phyloP scores from a whole-genome alignment of 2,797 vertebrate genomes.

The Streptopelia turtur region DNA sequence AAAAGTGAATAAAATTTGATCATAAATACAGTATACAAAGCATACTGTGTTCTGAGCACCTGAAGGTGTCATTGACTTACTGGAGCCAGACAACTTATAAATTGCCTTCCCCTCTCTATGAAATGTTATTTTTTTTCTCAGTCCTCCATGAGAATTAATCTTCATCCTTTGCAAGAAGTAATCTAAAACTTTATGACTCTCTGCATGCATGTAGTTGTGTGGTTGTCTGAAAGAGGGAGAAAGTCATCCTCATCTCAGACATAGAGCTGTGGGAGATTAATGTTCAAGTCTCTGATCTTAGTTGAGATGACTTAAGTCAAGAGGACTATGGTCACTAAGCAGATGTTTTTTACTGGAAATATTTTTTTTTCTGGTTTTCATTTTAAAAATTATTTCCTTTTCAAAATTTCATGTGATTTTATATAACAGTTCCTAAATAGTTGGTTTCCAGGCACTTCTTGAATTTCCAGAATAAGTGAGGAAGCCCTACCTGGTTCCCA shows the following conservation, averaged over 20 bases:
- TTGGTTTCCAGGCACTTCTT: not conserved
- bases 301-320: not conserved
- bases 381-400: not conserved
- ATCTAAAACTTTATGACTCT: not conserved
- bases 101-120: not conserved
- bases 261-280: not conserved
- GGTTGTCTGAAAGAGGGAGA: not conserved
- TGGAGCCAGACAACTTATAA: not conserved
- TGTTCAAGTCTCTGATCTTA: not conserved
- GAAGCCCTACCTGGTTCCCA: not conserved
- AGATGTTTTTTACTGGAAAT: not conserved
- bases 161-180: not conserved
- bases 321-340: not conserved
- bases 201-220: not conserved
- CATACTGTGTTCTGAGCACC: not conserved
- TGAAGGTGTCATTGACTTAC: not conserved
- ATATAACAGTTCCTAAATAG: not conserved
- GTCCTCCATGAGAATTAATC: not conserved
- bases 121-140: not conserved
- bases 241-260: not conserved
- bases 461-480: not conserved
- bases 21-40: not conserved
- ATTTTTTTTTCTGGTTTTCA: not conserved
- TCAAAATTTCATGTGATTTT: not conserved
- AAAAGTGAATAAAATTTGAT: not conserved